Percentiles rank a stretch among this genome's conserved stretches.
phyloP scores from a whole-genome alignment of 2,888 invertebrate species.

The Megalurothrips usitatus region DNA sequence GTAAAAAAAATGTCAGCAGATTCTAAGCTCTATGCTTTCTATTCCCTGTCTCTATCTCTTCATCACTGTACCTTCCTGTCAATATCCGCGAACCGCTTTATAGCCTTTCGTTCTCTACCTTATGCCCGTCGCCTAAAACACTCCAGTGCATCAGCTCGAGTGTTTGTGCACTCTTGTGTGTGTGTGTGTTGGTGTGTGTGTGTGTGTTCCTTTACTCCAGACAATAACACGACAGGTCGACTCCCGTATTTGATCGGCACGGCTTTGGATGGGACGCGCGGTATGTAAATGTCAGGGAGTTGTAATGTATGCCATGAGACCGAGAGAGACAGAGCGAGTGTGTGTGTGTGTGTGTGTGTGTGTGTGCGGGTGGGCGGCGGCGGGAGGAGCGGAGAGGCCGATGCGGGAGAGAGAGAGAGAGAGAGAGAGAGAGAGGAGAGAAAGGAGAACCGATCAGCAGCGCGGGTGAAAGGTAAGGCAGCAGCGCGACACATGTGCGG shows the following conservation, averaged over 20 bases:
- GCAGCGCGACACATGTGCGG: too few species aligned
- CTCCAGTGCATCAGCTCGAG: constrained; percentile 27
- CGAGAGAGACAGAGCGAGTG: constrained; percentile 15
- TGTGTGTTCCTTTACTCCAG: constrained; percentile 38
- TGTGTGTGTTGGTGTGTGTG: constrained; percentile 30
- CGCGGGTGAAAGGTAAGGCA: background rate
- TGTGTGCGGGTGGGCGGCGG: constrained; percentile 36
- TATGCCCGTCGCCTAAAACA: too few species aligned
- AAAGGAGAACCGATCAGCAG: background rate
- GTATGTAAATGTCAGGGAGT: constrained; percentile 31
- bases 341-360: background rate
- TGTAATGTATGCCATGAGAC: constrained; percentile 11
- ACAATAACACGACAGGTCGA: constrained; percentile 45
- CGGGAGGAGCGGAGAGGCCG: background rate
- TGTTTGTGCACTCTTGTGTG: constrained; percentile 27
- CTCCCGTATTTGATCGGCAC: constrained; percentile 43
- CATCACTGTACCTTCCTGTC: too few species aligned
- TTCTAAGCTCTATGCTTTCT: too few species aligned
- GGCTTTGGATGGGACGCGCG: constrained; percentile 31
- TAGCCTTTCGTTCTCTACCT: too few species aligned
- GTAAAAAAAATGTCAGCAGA: too few species aligned
- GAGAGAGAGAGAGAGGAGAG: background rate
- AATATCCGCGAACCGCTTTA: too few species aligned
- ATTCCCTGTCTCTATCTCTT: too few species aligned
- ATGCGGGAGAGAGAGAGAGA: background rate